Evolutionary conservation across 1,140 invertebrate species (phyloP), one percentile per base, ranked within the genome.

Genomic region (Pseudobourletiella spinata): DNA sequence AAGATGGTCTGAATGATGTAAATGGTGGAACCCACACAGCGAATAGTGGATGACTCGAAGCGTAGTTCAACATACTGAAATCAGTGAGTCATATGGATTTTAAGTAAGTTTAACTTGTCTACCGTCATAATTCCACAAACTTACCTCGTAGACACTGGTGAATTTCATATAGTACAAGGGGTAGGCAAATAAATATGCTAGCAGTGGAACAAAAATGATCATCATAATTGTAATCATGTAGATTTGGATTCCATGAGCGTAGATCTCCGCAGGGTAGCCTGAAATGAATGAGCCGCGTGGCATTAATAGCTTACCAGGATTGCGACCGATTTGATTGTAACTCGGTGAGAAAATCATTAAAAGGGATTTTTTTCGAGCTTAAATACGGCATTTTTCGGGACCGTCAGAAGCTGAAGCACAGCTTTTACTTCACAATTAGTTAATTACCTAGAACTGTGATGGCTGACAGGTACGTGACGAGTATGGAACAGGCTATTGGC

Each of bases 201-300:
- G 39, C 20, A 67, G 16, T 14, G 65, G 62, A 0, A 63, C 32
- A 16, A 20, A 52, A 18, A 59, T 42, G 2, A 52, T 1, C n/a
- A 20, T 25, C 0, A 43, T 20, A 14, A 69, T 44, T 1, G 58
- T 61, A 32, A 61, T 60, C 30, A 57, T 59, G 28, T 52, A 67
- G 20, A 69, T 64, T 55, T 66, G 64, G 22, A 60, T 64, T n/a
- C 68, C 68, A 57, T 58, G 56, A 18, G 55, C n/a, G 35, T 67
- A 69, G 3, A 67, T 61, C 62, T 69, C 68, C 22, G 68, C 61
- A 2, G 68, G 68, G 32, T 63, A 66, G 4, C 67, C 67, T 69
- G 55, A n/a, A n/a, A n/a, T n/a, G n/a, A n/a, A n/a, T n/a, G n/a
- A n/a, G n/a, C n/a, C n/a, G n/a, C n/a, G n/a, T n/a, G n/a, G n/a